These are phyloP conservation scores for Aix galericulata DNA, from an alignment of 2,113 vertebrate genomes.

Conservation along the genomic window DNA sequence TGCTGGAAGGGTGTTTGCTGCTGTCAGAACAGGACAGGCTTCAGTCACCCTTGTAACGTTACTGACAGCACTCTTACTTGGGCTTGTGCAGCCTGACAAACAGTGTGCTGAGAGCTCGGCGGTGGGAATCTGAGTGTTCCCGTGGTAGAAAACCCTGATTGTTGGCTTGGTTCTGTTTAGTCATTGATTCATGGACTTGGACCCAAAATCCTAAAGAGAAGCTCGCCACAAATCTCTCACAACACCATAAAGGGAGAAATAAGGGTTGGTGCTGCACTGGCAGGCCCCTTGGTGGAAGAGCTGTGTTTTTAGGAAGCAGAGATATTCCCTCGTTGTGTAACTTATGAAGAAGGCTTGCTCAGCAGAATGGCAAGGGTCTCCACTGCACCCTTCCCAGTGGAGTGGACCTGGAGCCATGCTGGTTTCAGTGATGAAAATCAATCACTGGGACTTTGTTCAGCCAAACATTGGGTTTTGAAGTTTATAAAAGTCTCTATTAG, in stretches of 20 bases:
- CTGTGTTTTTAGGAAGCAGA: neutral
- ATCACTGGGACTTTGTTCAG: conserved; percentile 39
- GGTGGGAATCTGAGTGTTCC: neutral
- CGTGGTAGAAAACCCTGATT: neutral
- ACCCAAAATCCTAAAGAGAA: neutral
- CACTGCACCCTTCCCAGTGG: neutral
- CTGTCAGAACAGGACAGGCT: neutral
- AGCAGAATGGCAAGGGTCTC: neutral
- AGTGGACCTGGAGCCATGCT: neutral
- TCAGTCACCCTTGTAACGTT: neutral
- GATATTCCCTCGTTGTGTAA: neutral
- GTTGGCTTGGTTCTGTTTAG: conserved; percentile 14
- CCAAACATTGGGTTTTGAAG: neutral
- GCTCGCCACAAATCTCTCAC: neutral
- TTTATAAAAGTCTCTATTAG: conserved; percentile 56
- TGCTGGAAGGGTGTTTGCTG: conserved; percentile 9
- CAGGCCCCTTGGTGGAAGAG: neutral
- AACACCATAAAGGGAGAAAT: neutral
- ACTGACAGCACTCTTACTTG: neutral
- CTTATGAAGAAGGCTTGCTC: neutral
- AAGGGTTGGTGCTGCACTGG: neutral
- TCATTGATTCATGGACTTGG: neutral
- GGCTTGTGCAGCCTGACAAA: neutral
- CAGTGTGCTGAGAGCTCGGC: neutral
- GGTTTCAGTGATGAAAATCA: conserved; percentile 27